phyloP scores from a whole-genome alignment of 2,113 vertebrate species.

The Cyanistes caeruleus region DNA sequence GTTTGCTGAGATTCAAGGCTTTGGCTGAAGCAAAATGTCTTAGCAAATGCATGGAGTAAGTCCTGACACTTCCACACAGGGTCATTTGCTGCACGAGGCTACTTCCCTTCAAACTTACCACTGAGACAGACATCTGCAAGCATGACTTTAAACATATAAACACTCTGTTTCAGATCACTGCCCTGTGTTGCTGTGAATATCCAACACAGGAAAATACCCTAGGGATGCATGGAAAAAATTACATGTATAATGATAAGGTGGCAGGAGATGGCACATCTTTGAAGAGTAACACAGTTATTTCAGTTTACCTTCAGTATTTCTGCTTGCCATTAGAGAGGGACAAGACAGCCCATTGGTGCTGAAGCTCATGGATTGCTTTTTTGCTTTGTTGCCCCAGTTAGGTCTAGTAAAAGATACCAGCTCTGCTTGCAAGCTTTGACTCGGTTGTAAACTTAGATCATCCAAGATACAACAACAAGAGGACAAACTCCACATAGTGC shows the following conservation, averaged over 20 bases:
- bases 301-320: background rate
- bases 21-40: background rate
- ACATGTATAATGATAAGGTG: rapidly evolving
- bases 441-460: slow-evolving; percentile 36
- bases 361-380: background rate
- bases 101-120: background rate
- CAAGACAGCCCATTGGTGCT: background rate
- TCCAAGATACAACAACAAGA: slow-evolving; percentile 39
- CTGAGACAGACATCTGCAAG: background rate
- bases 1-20: background rate
- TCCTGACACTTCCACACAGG: background rate
- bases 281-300: background rate
- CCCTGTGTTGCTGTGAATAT: background rate
- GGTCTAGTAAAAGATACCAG: background rate
- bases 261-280: rapidly evolving
- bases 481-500: slow-evolving; percentile 35
- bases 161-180: background rate
- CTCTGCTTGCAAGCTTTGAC: slow-evolving; percentile 33
- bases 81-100: rapidly evolving
- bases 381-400: background rate
- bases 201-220: background rate
- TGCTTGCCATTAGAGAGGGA: background rate
- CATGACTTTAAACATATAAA: background rate
- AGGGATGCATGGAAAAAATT: background rate
- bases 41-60: rapidly evolving